Evolutionary conservation across 92 coral and sea anemone species (phyloP), one percentile per base, ranked within the genome.

Genomic region (Pocillopora meandrina): DNA sequence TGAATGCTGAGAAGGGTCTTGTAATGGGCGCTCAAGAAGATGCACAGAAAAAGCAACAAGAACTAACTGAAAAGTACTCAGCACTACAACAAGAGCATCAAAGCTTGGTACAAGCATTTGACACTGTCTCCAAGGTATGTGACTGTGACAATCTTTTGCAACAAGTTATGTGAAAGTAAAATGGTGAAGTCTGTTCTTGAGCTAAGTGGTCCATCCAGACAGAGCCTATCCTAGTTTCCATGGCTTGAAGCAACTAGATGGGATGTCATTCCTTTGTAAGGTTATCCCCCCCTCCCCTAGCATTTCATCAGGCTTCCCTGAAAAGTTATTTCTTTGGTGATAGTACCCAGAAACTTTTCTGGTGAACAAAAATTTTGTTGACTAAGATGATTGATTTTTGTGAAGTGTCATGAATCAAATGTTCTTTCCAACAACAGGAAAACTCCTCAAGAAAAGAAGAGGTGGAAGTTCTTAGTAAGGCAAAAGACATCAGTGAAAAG

Each of bases 11-110:
- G 85, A 91, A 86, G 87, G 80, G 82, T 65, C 68, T 86, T 16
- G 73, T 92, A 59, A 83, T 79, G 52, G 92, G 87, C 13, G 84
- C 94, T 35, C 89, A 86, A 55, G 93, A 95, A 60, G 92, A 89
- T 72, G 74, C 89, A 15, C 93, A 96, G 76, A 91, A 87, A 83
- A 86, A 94, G 66, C 84, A 84, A 42, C 60, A 87, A 15, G 93
- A 90, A 31, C 82, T 96, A 77, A 64, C 88, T 49, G 87, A 78
- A 26, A 91, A 89, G 72, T 89, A 92, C 59, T 85, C 89, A 47
- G 56, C 57, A 12, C 82, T 94, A 13, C 74, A 79, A 65, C 69
- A 84, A 56, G 87, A 94, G 60, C 86, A 94, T 34, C 90, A 92
- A 84, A 67, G 67, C 61, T 85, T 94, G 70, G 71, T 87, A 19